Conservation (phyloP, 2,113 vertebrate species). For the Patagioenas fasciata region DNA sequence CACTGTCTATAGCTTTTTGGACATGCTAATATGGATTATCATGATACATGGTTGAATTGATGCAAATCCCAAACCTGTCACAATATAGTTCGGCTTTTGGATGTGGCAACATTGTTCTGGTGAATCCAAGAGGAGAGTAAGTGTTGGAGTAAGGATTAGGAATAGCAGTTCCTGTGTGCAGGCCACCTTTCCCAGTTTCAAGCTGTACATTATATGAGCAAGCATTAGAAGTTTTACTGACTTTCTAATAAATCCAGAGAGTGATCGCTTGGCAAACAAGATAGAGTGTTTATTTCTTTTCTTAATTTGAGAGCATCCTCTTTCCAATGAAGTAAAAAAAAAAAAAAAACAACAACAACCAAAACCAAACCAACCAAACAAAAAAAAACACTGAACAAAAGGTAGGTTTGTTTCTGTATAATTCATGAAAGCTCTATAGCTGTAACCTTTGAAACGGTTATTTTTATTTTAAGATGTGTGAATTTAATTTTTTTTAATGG, state of each 20-base stretch:
- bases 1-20: background rate
- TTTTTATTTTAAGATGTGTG: conserved; percentile 51
- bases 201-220: background rate
- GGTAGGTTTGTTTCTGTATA: background rate
- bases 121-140: background rate
- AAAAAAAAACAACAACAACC: too few species aligned
- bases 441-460: conserved; percentile 22
- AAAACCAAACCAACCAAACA: too few species aligned
- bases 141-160: background rate
- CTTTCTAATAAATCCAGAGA: background rate
- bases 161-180: background rate
- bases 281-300: background rate
- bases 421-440: conserved; percentile 3
- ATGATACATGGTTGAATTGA: background rate
- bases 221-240: conserved; percentile 11
- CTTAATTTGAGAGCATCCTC: background rate
- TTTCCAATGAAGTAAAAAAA: conserved; percentile 18
- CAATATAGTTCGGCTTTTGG: background rate
- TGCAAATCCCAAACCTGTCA: background rate
- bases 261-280: background rate
- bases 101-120: background rate
- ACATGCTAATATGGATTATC: background rate
- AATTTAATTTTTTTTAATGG: conserved; percentile 59
- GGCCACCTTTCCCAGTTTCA: background rate
- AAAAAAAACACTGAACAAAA: background rate